Evolutionary conservation across 2,797 vertebrate species (phyloP), one percentile per base, ranked within the genome.

Genomic region (Otolemur crassicaudatus): DNA sequence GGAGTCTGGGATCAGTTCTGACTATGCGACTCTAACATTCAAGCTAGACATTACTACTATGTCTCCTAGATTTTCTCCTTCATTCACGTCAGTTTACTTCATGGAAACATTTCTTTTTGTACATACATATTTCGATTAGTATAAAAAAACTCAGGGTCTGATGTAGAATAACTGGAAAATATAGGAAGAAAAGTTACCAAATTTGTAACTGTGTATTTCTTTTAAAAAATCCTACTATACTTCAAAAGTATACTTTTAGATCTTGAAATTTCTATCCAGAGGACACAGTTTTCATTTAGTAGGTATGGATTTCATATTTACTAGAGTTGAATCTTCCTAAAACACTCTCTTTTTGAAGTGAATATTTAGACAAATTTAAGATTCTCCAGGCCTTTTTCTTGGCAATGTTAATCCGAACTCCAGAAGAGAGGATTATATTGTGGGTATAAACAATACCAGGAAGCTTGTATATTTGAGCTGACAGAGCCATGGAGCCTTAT

Each of bases 191-290:
- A 91, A 63, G 6, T 20, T 86, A 61, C 69, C 53, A 63, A 4
- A 63, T 85, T 81, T 94, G 83, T 65, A 84, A 82, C 53, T 91
- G 31, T 43, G 10, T 73, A 91, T 65, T 94, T 87, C 25, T 65
- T 93, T 75, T 73, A 63, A 17, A 69, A 72, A 81, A 65, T 91
- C n/a, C 84, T 72, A 80, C 61, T 90, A 85, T 56, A 58, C 27
- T 27, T 70, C 73, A 2, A 87, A 81, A 16, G 4, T 53, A 65
- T 31, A 96, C 14, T 84, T n/a, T 69, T 89, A 9, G 40, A 77
- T 73, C 53, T 83, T 95, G 23, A 94, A 70, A 80, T 87, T 86
- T 70, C 87, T 11, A 16, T 87, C 43, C 56, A 89, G 20, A 72
- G 16, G 53, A 49, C 49, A 73, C n/a, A 72, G 7, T 58, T 96